Evolutionary conservation across 2,113 vertebrate genomes (phyloP).

Genomic region (Carassius carassius): DNA sequence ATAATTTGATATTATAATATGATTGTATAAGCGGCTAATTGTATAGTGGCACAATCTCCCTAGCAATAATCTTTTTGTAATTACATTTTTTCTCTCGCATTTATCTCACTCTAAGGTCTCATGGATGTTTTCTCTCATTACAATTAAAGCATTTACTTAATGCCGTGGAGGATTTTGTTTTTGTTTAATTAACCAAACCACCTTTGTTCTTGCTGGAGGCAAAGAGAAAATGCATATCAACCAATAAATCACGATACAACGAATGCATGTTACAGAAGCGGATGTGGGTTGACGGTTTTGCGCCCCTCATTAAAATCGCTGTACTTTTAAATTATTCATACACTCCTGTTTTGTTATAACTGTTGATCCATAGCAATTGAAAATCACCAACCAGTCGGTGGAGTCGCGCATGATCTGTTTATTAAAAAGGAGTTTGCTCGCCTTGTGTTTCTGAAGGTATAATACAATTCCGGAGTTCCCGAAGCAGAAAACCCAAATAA

Average conservation of each 20-base stretch:
- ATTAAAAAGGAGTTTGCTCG: conserved; percentile 40
- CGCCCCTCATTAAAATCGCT: conserved; percentile 47
- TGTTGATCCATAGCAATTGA: conserved; percentile 50
- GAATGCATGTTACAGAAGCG: conserved; percentile 30
- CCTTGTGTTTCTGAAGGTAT: conserved; percentile 32
- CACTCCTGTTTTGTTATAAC: conserved; percentile 42
- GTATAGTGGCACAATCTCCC: conserved; percentile 1
- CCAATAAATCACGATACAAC: conserved; percentile 40
- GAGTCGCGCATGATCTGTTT: conserved; percentile 47
- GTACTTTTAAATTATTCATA: conserved; percentile 56
- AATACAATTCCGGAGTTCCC: conserved; percentile 19
- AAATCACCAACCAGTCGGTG: conserved; percentile 38
- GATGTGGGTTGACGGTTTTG: conserved; percentile 14
- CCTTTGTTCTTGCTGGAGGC: conserved; percentile 32
- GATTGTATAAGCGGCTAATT: conserved; percentile 37
- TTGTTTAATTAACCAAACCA: conserved; percentile 52
- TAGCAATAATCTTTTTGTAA: conserved; percentile 36
- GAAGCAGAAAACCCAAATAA: conserved; percentile 41
- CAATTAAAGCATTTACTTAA: conserved; percentile 44
- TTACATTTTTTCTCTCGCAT: conserved; percentile 4
- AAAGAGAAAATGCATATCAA: conserved; percentile 29
- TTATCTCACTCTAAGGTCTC: conserved; percentile 33
- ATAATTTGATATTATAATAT: conserved; percentile 20
- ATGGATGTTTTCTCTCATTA: conserved; percentile 33
- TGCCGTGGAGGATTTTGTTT: conserved; percentile 11